These are phyloP conservation scores for Stenotaenia linearis DNA, from an alignment of 2,888 invertebrate genomes.

Conservation along the genomic window DNA sequence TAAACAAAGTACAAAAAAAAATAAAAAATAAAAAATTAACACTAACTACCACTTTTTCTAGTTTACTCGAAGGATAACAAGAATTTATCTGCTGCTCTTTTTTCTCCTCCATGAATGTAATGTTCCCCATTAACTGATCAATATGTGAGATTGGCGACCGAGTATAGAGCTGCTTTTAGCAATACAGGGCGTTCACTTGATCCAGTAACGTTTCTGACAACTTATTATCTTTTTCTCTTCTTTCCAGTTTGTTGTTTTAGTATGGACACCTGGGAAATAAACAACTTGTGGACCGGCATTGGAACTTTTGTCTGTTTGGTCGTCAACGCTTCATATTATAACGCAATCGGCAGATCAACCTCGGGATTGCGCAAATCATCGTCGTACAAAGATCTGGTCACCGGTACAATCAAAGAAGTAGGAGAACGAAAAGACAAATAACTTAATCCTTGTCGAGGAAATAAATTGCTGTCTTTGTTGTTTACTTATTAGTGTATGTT, in stretches of 20 bases:
- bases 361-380: slow-evolving; percentile 38
- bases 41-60: neutral
- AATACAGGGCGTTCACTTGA: neutral
- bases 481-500: neutral
- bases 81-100: neutral
- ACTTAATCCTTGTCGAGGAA: neutral
- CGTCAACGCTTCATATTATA: slow-evolving; percentile 36
- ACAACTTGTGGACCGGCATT: neutral
- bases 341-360: slow-evolving; percentile 38
- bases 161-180: neutral
- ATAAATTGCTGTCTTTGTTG: neutral
- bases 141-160: neutral
- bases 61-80: neutral
- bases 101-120: neutral
- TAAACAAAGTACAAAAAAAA: no score
- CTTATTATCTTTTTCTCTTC: neutral
- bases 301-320: slow-evolving; percentile 5
- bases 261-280: neutral
- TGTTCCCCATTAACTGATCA: neutral
- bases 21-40: no score
- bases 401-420: neutral
- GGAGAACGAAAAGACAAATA: neutral
- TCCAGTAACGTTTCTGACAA: neutral
- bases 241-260: neutral
- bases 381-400: slow-evolving; percentile 38